Evolutionary conservation across 2,797 vertebrate species (phyloP).

Genomic region (Taeniopygia guttata): DNA sequence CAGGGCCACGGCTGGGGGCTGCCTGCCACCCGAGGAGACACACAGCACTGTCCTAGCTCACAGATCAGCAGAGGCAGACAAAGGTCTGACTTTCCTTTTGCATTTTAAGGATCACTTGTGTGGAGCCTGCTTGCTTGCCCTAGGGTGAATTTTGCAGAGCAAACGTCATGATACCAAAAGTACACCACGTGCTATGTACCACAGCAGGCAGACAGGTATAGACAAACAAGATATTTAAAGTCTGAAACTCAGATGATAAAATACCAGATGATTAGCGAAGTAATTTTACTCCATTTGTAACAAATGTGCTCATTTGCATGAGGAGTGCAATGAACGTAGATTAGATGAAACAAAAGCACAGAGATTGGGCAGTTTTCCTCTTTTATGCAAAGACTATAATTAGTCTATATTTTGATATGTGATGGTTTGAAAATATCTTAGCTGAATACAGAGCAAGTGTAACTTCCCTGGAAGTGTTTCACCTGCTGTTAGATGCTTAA

Average conservation of each 20-base stretch:
- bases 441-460: not conserved
- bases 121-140: not conserved
- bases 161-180: not conserved
- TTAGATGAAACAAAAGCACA: constrained; percentile 51
- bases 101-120: not conserved
- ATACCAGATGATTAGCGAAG: constrained; percentile 13
- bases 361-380: constrained; percentile 32
- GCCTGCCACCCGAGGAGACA: not conserved
- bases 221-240: constrained; percentile 39
- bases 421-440: constrained; percentile 6
- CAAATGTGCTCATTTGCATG: constrained; percentile 47
- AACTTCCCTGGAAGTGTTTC: not conserved
- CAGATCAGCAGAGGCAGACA: not conserved
- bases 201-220: not conserved
- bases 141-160: not conserved
- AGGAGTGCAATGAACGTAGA: constrained; percentile 27
- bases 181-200: not conserved
- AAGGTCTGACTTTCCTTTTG: not conserved
- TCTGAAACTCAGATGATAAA: not conserved
- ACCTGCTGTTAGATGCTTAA: not conserved
- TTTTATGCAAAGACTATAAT: constrained; percentile 42
- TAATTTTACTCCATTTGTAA: constrained; percentile 41
- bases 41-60: not conserved
- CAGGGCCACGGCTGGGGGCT: not conserved
- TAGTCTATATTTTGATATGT: constrained; percentile 23